These are phyloP conservation scores for Puffinus mauretanicus DNA, from an alignment of 2,113 vertebrate species.

Conservation along the genomic window DNA sequence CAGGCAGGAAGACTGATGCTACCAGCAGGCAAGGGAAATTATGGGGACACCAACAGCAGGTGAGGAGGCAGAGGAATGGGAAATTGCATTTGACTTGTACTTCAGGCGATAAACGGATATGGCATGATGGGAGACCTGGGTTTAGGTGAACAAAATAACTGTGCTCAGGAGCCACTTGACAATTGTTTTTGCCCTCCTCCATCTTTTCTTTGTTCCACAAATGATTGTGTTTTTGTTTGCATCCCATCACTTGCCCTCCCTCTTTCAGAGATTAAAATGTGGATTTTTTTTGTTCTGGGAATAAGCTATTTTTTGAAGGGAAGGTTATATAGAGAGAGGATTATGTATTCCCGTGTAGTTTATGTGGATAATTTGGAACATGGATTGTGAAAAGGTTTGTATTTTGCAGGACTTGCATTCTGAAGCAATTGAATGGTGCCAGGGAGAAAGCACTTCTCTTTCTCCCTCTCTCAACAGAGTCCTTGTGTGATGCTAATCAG, in stretches of 20 bases:
- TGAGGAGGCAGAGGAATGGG: not conserved
- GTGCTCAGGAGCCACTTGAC: not conserved
- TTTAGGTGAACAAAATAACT: not conserved
- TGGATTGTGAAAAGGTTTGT: not conserved
- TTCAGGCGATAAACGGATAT: not conserved
- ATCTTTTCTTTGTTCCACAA: not conserved
- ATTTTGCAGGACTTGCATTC: not conserved
- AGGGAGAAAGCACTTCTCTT: not conserved
- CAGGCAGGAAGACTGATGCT: not conserved
- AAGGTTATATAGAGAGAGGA: not conserved
- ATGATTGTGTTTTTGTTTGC: not conserved
- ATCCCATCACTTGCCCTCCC: not conserved
- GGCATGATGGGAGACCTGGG: not conserved
- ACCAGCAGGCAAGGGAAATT: not conserved
- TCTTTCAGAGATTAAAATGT: not conserved
- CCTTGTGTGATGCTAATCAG: slow-evolving; percentile 43
- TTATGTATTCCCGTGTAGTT: not conserved
- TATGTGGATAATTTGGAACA: not conserved
- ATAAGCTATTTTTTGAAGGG: not conserved
- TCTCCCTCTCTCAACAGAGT: not conserved
- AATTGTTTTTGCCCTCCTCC: not conserved
- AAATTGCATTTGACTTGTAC: not conserved
- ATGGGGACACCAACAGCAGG: not conserved
- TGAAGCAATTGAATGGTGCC: not conserved
- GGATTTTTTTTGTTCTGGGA: not conserved